Base-by-base conservation (phyloP, 2,797 vertebrate species). In the Hafferia zeledoni region DNA sequence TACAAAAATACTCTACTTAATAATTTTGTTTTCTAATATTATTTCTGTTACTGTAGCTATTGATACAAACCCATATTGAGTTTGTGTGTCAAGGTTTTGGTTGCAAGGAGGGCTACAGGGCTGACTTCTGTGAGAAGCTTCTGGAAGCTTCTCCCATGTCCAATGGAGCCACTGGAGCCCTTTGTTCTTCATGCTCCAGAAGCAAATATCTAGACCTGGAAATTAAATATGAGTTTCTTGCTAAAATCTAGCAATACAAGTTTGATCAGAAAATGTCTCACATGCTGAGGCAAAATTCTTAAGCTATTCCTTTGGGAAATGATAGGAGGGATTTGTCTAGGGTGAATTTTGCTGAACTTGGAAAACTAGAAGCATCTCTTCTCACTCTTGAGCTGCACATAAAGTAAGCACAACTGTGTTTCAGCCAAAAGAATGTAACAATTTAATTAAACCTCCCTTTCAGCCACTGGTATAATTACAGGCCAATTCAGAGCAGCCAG, bases 221-320 rank as follows among this genome's bases (percentile, higher is more conserved):
- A 83, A 56, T 75, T 3, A 83, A 65, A 50, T 72, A 1, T 19
- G 11, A 56, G 27, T 56, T 83, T 87, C 68, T 61, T 87, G 44
- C 30, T 28, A 60, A 52, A 77, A 59, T n/a, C 22, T 50, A 53
- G 33, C 37, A 68, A 33, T 23, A 35, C 9, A 46, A 57, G 35
- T 30, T 13, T 64, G 39, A 57, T 65, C 0, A 0, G 67, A 68
- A 91, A 61, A 44, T 1, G 1, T 86, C 50, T 83, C 1, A 0
- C 11, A 4, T 19, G 5, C 37, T 11, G 3, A 44, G n/a, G 9
- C 52, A 65, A 27, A 41, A 41, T 56, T 71, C 17, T n/a, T 52
- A 60, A 77, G 25, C 10, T 4, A 60, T 83, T 80, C 11, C 37
- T 65, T 67, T 52, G 57, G 24, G 60, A 89, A 80, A n/a, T 1